phyloP scores from a whole-genome alignment of 2,888 invertebrate species.

The Lottia gigantea region DNA sequence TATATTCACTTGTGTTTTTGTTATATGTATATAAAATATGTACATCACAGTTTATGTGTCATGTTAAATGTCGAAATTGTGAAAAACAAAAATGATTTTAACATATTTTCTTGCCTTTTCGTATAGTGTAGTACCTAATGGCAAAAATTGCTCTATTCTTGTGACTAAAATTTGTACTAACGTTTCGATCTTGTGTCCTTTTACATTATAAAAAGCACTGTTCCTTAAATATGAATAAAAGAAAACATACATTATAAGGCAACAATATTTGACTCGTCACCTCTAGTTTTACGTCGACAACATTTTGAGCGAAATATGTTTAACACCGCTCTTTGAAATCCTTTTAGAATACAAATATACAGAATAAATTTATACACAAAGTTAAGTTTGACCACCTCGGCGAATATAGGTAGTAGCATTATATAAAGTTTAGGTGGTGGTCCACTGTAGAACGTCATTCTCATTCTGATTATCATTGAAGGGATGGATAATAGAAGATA shows the following conservation, averaged over 20 bases:
- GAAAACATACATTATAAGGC: background rate
- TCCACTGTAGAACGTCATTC: slow-evolving; percentile 17
- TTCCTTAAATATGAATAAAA: no score
- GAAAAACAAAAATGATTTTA: no score
- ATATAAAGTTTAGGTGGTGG: slow-evolving; percentile 15
- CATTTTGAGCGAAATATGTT: background rate
- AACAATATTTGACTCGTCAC: background rate
- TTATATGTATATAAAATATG: no score
- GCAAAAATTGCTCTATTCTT: no score
- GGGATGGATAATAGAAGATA: slow-evolving; percentile 31
- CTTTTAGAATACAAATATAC: slow-evolving; percentile 12
- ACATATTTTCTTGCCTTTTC: no score
- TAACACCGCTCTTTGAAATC: slow-evolving; percentile 14
- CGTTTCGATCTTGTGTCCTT: no score
- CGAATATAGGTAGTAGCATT: slow-evolving; percentile 24
- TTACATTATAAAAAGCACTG: no score
- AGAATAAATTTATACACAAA: slow-evolving; percentile 21
- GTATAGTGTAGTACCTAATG: no score
- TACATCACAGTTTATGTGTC: no score
- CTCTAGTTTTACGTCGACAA: background rate
- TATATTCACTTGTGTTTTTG: no score
- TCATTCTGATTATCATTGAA: slow-evolving; percentile 25
- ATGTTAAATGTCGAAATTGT: no score
- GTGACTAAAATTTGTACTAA: no score
- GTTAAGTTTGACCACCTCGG: slow-evolving; percentile 24